A percentile compares a stretch with the other conserved stretches of the same genome.
phyloP scores from a whole-genome alignment of 2,888 invertebrate genomes.

The Pterostichus madidus region DNA sequence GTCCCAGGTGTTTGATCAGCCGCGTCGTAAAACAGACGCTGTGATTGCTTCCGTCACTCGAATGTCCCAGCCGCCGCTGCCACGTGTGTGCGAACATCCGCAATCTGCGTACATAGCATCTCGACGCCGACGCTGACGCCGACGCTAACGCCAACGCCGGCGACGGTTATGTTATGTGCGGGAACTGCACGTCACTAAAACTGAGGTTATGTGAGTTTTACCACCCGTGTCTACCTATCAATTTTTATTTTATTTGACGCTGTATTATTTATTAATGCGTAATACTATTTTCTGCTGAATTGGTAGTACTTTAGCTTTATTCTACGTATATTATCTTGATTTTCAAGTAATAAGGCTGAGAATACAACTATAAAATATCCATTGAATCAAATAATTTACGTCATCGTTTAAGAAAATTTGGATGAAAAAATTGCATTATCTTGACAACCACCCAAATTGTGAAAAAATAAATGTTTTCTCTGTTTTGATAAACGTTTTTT shows the following conservation, averaged over 20 bases:
- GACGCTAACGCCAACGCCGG: background rate
- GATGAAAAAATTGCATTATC: too few relatives aligned
- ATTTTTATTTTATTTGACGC: background rate
- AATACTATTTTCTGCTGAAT: too few relatives aligned
- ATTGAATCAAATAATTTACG: too few relatives aligned
- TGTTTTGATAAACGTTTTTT: too few relatives aligned
- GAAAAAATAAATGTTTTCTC: too few relatives aligned
- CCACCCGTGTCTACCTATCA: constrained; percentile 10
- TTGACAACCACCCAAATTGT: too few relatives aligned
- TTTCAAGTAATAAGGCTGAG: too few relatives aligned
- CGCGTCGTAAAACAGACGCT: constrained; percentile 72
- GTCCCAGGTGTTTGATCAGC: constrained; percentile 74
- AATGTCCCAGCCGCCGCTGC: constrained; percentile 47
- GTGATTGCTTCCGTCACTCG: constrained; percentile 71
- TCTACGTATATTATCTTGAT: too few relatives aligned
- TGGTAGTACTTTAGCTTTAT: too few relatives aligned
- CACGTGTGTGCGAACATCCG: constrained; percentile 41
- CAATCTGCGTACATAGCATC: constrained; percentile 41
- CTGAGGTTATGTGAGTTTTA: constrained; percentile 12
- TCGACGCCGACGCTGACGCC: background rate
- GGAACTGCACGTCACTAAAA: background rate
- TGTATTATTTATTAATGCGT: background rate
- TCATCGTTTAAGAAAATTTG: too few relatives aligned
- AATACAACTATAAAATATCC: too few relatives aligned
- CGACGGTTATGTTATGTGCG: background rate